phyloP scores from a whole-genome alignment of 2,797 vertebrate species.

The Phalanger gymnotis region DNA sequence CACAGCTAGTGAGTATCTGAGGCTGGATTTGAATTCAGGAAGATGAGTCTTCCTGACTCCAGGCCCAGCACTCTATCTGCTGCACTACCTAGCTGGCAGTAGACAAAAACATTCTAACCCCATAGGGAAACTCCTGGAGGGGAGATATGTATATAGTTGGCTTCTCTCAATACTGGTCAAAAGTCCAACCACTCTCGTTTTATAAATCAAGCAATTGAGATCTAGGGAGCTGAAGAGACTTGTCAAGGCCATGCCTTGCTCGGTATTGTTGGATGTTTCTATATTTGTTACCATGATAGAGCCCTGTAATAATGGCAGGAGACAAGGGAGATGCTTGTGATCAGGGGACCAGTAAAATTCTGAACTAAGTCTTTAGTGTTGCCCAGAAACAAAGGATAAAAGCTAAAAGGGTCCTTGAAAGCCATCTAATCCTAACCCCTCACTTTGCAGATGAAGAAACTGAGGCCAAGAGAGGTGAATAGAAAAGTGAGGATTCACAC shows the following conservation, averaged over 20 bases:
- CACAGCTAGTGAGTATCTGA: neutral
- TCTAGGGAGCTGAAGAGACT: neutral
- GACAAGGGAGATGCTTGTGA: neutral
- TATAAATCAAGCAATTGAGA: neutral
- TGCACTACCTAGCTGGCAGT: neutral
- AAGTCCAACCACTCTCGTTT: neutral
- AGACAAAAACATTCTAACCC: neutral
- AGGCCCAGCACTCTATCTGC: neutral
- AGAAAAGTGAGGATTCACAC: neutral
- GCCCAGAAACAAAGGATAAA: neutral
- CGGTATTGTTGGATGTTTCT: neutral
- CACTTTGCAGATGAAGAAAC: neutral
- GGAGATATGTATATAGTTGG: neutral
- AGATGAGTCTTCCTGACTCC: neutral
- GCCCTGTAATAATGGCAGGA: neutral
- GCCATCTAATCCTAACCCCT: neutral
- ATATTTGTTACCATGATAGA: neutral
- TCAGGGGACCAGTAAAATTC: neutral
- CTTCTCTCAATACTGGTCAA: neutral
- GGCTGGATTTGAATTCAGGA: neutral
- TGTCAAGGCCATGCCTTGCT: neutral
- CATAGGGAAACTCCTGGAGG: neutral
- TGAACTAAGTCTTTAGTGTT: neutral
- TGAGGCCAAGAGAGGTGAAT: neutral
- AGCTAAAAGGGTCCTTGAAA: neutral